Evolutionary conservation across 1,140 invertebrate genomes (phyloP), one percentile per base, ranked within the genome.

Genomic region (Potamilus streckersoni): DNA sequence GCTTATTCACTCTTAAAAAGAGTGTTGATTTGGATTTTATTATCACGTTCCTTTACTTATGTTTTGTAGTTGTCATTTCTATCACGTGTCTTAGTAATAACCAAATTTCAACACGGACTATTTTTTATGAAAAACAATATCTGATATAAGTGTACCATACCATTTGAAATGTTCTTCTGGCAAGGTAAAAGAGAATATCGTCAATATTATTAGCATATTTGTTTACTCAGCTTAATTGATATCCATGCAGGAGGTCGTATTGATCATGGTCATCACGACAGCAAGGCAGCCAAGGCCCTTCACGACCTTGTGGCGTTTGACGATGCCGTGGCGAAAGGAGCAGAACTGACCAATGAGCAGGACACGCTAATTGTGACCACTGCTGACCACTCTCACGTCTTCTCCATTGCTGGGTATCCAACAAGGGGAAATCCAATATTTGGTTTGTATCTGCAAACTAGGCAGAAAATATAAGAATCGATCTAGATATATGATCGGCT

Each of bases 281-380:
- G 94, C 0, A 92, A 93, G 64, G 96, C 95, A 0, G 92, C 93
- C 63, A 92, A 93, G 74, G 95, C 96, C 1, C 87, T 98, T 2
- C 90, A 93, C 69, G 97, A 98, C 88, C 93, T 95, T 0, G 86
- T 94, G 0, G 93, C 93, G 19, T 92, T 99, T 72, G 95, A 96
- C 65, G 92, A 94, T 49, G 88, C 89, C 14, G 92, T 98, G 6
- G 89, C 93, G 62, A 85, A 90, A 2, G 94, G 94, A 0, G 63
- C 93, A 6, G 80, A 91, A 19, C 89, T 94, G 82, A 93, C 92
- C 0, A 83, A 92, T 71, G 76, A 90, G 6, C 84, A 91, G 0
- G 93, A 97, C 66, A 97, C 96, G 0, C 89, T 98, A 6, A 91
- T 97, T 0, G 93, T 98, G 19, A 96, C 98, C 6, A 98, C 96